These are phyloP conservation scores for Chelonus insularis DNA, from an alignment of 1,140 invertebrate species.

Conservation along the genomic window DNA sequence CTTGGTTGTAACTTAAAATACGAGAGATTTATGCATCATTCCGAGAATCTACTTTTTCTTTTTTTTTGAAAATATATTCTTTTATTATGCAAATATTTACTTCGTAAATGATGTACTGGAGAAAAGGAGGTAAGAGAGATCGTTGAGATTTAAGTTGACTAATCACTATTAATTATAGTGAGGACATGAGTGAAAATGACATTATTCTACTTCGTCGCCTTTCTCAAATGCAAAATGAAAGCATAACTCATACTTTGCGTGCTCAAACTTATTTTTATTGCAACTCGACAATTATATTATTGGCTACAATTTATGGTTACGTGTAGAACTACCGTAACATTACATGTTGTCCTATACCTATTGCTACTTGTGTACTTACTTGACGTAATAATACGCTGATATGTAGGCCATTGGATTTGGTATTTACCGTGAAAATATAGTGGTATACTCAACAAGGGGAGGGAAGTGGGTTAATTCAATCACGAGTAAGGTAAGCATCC, in stretches of 20 bases:
- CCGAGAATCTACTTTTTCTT: too few relatives aligned
- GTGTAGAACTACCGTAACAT: slow-evolving; percentile 27
- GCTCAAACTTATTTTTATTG: slow-evolving; percentile 28
- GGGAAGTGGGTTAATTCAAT: too few relatives aligned
- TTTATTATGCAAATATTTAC: too few relatives aligned
- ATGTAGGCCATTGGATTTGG: too few relatives aligned
- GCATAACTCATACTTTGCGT: slow-evolving; percentile 25
- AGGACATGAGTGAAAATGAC: not conserved
- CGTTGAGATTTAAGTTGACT: not conserved
- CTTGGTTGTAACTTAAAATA: too few relatives aligned
- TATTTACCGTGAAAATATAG: too few relatives aligned
- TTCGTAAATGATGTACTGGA: too few relatives aligned
- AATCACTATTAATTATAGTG: not conserved
- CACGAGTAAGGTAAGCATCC: too few relatives aligned
- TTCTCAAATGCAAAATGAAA: slow-evolving; percentile 11
- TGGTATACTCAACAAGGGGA: too few relatives aligned
- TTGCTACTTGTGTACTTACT: not conserved
- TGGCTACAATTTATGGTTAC: slow-evolving; percentile 34
- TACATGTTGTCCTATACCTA: not conserved
- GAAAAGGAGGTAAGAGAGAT: too few relatives aligned
- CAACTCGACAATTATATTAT: slow-evolving; percentile 34
- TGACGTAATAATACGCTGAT: not conserved
- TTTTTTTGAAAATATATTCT: too few relatives aligned
- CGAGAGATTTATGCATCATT: too few relatives aligned
- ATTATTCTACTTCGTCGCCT: slow-evolving; percentile 6